phyloP scores from a whole-genome alignment of 2,797 vertebrate genomes.

The Lates japonicus region DNA sequence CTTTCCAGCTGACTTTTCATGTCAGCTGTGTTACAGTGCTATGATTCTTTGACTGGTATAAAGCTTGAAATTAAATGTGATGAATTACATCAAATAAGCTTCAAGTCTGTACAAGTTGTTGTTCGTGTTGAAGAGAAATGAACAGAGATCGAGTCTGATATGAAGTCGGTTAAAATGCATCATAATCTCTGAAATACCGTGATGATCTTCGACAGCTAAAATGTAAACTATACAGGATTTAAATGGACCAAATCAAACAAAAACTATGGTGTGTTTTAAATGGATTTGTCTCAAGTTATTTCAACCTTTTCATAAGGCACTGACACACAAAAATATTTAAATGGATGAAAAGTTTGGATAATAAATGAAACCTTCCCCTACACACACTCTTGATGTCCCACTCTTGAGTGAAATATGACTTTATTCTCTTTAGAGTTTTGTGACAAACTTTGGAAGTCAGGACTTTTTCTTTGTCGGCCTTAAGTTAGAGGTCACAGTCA shows the following conservation, averaged over 20 bases:
- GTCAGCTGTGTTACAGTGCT: not conserved
- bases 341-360: conserved; percentile 30
- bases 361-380: conserved; percentile 24
- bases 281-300: conserved; percentile 45
- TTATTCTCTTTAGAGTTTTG: not conserved
- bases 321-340: conserved; percentile 32
- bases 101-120: not conserved
- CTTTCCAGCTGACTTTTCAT: not conserved
- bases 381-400: not conserved
- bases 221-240: conserved; percentile 12
- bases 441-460: not conserved
- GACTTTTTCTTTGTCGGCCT: not conserved
- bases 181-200: not conserved
- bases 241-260: conserved; percentile 44
- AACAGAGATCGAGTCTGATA: conserved; percentile 16
- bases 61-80: conserved; percentile 5
- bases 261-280: conserved; percentile 26
- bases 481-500: not conserved
- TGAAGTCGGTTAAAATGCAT: conserved; percentile 23
- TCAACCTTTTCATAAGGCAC: conserved; percentile 15
- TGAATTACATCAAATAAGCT: not conserved
- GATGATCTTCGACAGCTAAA: conserved; percentile 7
- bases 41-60: not conserved
- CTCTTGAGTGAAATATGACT: not conserved
- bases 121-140: conserved; percentile 1